A percentile compares a stretch with the other conserved stretches of the same genome.
phyloP scores from a whole-genome alignment of 2,888 invertebrate genomes.

The Therioaphis trifolii region DNA sequence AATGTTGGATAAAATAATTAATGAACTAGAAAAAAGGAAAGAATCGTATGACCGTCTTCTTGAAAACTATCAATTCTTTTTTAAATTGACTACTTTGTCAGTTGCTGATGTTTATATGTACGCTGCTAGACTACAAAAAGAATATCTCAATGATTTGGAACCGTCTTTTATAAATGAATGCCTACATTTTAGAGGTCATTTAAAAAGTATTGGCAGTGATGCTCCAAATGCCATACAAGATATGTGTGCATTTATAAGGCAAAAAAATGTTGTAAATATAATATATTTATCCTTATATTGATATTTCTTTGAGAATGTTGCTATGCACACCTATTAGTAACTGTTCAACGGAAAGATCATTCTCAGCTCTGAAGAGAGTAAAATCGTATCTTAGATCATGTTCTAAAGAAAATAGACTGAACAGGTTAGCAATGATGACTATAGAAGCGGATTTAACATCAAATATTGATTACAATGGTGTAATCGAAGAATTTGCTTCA shows the following conservation, averaged over 20 bases:
- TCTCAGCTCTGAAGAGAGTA: no score
- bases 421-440: constrained; percentile 16
- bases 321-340: no score
- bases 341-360: no score
- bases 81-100: constrained; percentile 1
- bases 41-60: not conserved
- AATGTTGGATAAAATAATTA: constrained; percentile 17
- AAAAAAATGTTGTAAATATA: constrained; percentile 69
- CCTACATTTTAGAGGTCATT: no score
- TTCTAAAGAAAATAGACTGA: no score
- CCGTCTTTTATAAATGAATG: no score
- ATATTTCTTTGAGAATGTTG: no score
- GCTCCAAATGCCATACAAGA: constrained; percentile 24
- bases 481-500: constrained; percentile 24
- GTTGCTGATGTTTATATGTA: constrained; percentile 5
- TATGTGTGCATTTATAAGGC: constrained; percentile 25
- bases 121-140: constrained; percentile 7
- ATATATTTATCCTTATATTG: constrained; percentile 12
- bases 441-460: constrained; percentile 26
- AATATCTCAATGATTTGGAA: no score
- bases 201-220: no score
- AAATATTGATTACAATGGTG: constrained; percentile 21
- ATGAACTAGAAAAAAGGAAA: constrained; percentile 24
- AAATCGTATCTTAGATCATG: no score
- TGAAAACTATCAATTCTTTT: constrained; percentile 16